A percentile compares a stretch with the other conserved stretches of the same genome.
These are phyloP conservation scores for Heliornis fulica DNA, from an alignment of 2,113 vertebrate genomes.

Conservation along the genomic window DNA sequence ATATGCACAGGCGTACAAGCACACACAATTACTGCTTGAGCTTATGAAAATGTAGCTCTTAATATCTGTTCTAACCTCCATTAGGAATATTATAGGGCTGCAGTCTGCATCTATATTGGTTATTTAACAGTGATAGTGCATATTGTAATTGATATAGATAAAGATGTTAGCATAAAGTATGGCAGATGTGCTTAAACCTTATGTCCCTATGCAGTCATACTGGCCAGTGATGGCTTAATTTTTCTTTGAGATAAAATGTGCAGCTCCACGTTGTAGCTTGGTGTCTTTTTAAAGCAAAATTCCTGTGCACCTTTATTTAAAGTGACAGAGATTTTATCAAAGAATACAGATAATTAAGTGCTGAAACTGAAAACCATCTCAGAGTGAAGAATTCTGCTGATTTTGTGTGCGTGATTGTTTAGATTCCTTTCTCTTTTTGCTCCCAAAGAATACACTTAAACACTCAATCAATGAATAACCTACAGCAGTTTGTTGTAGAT, in stretches of 20 bases:
- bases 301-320: constrained; percentile 16
- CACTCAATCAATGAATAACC: constrained; percentile 99
- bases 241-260: constrained; percentile 27
- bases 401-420: constrained; percentile 74
- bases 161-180: constrained; percentile 24
- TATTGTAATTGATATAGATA: constrained; percentile 54
- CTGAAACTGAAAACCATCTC: constrained; percentile 34
- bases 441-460: constrained; percentile 90
- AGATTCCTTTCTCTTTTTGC: constrained; percentile 77
- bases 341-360: constrained; percentile 65
- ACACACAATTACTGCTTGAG: neutral
- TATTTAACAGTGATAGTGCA: constrained; percentile 44
- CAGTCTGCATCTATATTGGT: constrained; percentile 52
- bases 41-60: constrained; percentile 39
- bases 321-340: constrained; percentile 49
- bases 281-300: constrained; percentile 32
- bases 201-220: neutral
- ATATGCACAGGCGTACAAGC: neutral
- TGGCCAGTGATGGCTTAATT: constrained; percentile 46
- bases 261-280: neutral
- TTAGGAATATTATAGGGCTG: constrained; percentile 53
- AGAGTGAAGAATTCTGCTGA: constrained; percentile 64
- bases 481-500: constrained; percentile 90
- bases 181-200: constrained; percentile 25
- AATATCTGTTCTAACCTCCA: constrained; percentile 40